Evolutionary conservation across 1,140 invertebrate genomes (phyloP), one percentile per base, ranked within the genome.

Genomic region (Drosophila santomea): DNA sequence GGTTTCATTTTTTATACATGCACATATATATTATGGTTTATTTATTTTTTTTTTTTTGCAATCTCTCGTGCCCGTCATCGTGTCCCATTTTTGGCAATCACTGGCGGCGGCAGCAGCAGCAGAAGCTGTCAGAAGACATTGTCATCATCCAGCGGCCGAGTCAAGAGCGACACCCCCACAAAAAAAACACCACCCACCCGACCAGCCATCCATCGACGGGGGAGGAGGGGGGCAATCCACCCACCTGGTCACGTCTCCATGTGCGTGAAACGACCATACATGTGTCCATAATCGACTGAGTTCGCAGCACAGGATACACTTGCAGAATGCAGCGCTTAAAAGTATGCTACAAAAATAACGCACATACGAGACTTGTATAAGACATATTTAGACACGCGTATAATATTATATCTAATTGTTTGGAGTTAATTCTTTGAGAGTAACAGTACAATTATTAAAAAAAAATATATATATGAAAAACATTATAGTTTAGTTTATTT

Each of bases 1-100:
- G 54, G 66, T 76, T 84, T 64, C 56, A 58, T 67, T 74, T 77
- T 60, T 67, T 55, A 57, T 55, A 62, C 41, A 69, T 51, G 51
- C 39, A 50, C 51, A 51, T 38, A 28, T 55, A 56, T 76, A 52
- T 43, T 39, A 67, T 67, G 50, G 32, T 48, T 43, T 32, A 38
- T 20, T 32, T 45, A 43, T n/a, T 54, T 39, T 39, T 20, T 28
- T 11, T 55, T 55, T 66, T 68, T 76, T 78, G 84, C 84, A 83
- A 89, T 88, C 79, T 80, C 73, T 84, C 69, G 83, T 73, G 11
- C 67, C 74, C 82, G 82, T 89, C 84, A 89, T 89, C 80, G 84
- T 80, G 64, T 78, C 77, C 75, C 84, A 83, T 89, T 89, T 89
- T 89, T 89, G 73, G 80, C 84, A 89, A 89, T 89, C 84, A 89